Evolutionary conservation across 2,888 invertebrate genomes (phyloP).

Genomic region (Cephus nigrinus): DNA sequence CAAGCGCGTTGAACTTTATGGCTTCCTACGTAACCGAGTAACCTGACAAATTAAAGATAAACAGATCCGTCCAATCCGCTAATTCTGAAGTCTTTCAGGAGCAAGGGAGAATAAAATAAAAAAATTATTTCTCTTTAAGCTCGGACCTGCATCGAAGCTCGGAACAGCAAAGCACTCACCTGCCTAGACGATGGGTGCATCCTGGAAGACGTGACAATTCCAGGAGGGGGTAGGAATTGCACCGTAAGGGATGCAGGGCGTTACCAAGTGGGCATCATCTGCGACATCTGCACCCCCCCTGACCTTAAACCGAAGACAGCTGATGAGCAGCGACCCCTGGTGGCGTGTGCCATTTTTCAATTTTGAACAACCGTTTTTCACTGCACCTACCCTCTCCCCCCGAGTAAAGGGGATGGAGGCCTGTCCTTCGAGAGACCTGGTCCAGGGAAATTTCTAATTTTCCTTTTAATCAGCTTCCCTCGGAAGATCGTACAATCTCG

Average conservation of each 20-base stretch:
- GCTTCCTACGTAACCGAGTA: no score
- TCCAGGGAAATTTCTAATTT: no score
- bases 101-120: background rate
- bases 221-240: no score
- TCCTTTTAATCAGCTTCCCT: no score
- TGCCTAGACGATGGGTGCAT: constrained; percentile 31
- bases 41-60: no score
- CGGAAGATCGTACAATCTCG: background rate
- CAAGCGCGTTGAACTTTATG: no score
- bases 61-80: no score
- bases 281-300: constrained; percentile 11
- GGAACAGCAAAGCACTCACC: constrained; percentile 39
- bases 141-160: constrained; percentile 41
- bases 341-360: constrained; percentile 48
- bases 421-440: no score
- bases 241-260: no score
- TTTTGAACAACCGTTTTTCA: constrained; percentile 36
- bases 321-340: constrained; percentile 32
- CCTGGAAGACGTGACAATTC: no score
- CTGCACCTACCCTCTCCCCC: background rate
- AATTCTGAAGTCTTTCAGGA: no score
- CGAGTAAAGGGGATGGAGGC: constrained; percentile 16
- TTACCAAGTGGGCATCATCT: constrained; percentile 25
- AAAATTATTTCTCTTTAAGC: constrained; percentile 23
- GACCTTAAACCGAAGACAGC: constrained; percentile 36